Evolutionary conservation across 2,888 invertebrate genomes (phyloP), one percentile per base, ranked within the genome.

Genomic region (Malacosoma neustria): DNA sequence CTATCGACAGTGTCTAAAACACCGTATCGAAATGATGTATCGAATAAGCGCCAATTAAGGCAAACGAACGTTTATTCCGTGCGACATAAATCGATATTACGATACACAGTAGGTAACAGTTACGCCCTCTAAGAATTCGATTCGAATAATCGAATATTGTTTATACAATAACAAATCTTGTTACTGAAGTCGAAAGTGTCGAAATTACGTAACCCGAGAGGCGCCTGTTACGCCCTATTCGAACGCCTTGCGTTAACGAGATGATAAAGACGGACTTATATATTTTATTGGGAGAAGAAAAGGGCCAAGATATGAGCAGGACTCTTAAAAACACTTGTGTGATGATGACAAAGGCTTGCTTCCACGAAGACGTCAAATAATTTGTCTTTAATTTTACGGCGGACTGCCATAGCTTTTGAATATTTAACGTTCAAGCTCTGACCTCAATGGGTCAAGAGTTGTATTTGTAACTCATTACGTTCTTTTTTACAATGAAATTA

Each of bases 311-410:
- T 69, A 79, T 70, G 72, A 75, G 79, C 77, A 80, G 71, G 77
- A 68, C 80, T 77, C 80, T 84, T 73, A 79, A 82, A 84, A 85
- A 82, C 85, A 84, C 85, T 84, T 80, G 81, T 79, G 79, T 77
- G 77, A 82, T 77, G 77, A 82, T 85, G 84, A 85, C 85, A 85
- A 84, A 84, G 79, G 74, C 74, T 71, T 64, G 68, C 72, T 84
- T 85, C 85, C 76, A 81, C 77, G 85, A 84, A 85, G 74, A 82
- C 76, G 79, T 81, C 71, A 80, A 80, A 85, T 85, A 85, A 85
- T 84, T 85, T 85, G 84, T 84, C 84, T 82, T 85, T 84, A 84
- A 85, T 84, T 84, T 85, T 79, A 82, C 77, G 68, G 70, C 74
- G 74, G 79, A 80, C 80, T 80, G 77, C 67, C 72, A 74, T 79